Conservation (phyloP, 2,113 vertebrate species). For the Gadus macrocephalus region DNA sequence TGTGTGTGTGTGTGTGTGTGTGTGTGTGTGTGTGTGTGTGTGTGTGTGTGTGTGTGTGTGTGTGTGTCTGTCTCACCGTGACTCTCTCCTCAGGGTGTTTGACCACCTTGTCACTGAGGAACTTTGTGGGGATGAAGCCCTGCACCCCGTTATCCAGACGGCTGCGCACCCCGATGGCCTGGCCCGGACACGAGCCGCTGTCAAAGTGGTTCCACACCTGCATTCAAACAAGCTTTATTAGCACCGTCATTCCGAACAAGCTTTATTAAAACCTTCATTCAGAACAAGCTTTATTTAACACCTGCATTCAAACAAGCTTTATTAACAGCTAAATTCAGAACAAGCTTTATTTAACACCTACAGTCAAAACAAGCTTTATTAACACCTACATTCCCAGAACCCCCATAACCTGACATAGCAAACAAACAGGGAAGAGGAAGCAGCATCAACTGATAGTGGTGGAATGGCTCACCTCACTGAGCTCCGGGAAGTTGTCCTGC, state of each 20-base stretch:
- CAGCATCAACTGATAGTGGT: not conserved
- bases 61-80: conserved; percentile 74
- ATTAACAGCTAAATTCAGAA: too few relatives aligned
- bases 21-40: too few relatives aligned
- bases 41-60: too few relatives aligned
- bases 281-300: conserved; percentile 36
- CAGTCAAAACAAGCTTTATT: too few relatives aligned
- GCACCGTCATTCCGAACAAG: too few relatives aligned
- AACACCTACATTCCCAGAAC: too few relatives aligned
- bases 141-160: conserved; percentile 94
- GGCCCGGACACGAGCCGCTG: conserved; percentile 96
- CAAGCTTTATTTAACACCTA: too few relatives aligned
- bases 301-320: conserved; percentile 64
- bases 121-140: conserved; percentile 97
- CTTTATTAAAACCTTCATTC: conserved; percentile 75
- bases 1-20: too few relatives aligned
- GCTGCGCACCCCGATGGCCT: conserved; percentile 93
- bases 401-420: too few relatives aligned
- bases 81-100: conserved; percentile 97
- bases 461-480: conserved; percentile 82
- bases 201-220: conserved; percentile 99
- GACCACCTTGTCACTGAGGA: conserved; percentile 96
- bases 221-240: conserved; percentile 4
- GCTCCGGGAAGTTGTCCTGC: conserved; percentile 97
- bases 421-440: too few relatives aligned